Conservation (phyloP, 2,888 invertebrate species). For the Leucoma salicis region DNA sequence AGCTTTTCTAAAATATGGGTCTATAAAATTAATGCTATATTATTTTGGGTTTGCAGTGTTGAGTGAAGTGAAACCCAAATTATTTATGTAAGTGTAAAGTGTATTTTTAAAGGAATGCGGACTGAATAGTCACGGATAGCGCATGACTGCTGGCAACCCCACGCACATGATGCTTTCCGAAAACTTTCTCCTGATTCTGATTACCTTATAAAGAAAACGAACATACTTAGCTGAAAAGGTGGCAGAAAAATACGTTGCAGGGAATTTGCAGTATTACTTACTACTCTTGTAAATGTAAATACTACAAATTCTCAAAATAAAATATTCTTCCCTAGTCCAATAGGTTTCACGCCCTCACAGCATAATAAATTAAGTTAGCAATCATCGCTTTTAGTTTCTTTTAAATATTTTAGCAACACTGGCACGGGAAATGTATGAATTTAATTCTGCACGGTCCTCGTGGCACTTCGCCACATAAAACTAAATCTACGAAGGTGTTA, state of each 20-base stretch:
- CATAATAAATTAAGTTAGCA: slow-evolving; percentile 61
- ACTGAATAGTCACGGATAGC: slow-evolving; percentile 75
- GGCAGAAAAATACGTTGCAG: slow-evolving; percentile 34
- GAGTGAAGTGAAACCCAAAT: slow-evolving; percentile 76
- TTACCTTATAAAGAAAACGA: slow-evolving; percentile 25
- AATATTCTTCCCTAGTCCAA: slow-evolving; percentile 50
- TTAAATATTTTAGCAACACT: slow-evolving; percentile 52
- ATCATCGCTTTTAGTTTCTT: slow-evolving; percentile 71
- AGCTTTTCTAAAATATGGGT: slow-evolving; percentile 57
- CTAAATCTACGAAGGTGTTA: slow-evolving; percentile 26
- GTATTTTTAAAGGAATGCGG: slow-evolving; percentile 71
- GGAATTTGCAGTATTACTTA: slow-evolving; percentile 56
- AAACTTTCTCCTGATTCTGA: slow-evolving; percentile 32
- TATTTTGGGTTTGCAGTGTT: slow-evolving; percentile 81
- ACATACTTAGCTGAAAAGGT: slow-evolving; percentile 27
- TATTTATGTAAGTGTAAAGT: slow-evolving; percentile 74
- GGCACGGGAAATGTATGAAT: slow-evolving; percentile 49
- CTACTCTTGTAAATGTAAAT: slow-evolving; percentile 40
- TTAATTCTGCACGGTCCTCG: slow-evolving; percentile 49
- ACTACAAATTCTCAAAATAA: slow-evolving; percentile 49
- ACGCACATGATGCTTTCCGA: slow-evolving; percentile 70
- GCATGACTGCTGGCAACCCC: slow-evolving; percentile 73
- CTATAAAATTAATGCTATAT: slow-evolving; percentile 64
- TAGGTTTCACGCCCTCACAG: slow-evolving; percentile 64
- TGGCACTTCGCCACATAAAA: slow-evolving; percentile 39